Evolutionary conservation across 2,797 vertebrate genomes (phyloP), one percentile per base, ranked within the genome.

Genomic region (Percopsis omiscomaycus): DNA sequence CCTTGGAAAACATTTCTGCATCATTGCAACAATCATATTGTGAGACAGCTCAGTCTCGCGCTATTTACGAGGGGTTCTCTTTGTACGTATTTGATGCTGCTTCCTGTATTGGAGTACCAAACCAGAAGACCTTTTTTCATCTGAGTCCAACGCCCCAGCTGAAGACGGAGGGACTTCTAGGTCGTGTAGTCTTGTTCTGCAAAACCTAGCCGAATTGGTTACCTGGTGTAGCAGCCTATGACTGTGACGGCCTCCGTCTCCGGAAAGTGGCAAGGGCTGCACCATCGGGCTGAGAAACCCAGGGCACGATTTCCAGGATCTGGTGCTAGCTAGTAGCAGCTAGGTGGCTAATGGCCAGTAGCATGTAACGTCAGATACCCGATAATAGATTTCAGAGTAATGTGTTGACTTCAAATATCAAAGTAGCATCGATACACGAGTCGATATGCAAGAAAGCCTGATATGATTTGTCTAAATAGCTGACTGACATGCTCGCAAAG

Each of bases 61-160:
- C 32, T 85, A 88, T 83, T 80, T 74, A 58, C 57, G 62, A 59
- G 50, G 69, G 71, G 74, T 80, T 89, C 84, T 89, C 85, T 79
- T 77, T 86, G 84, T 84, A 66, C 83, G 80, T 75, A 78, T 71
- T 77, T 81, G 82, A 83, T 80, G 84, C 84, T 81, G 86, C 85
- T 93, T 93, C 92, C 92, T 92, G 91, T 83, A 87, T 80, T 64
- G 81, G 84, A 82, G 85, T 71, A 68, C 73, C 80, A 71, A 52
- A 71, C 32, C 67, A 68, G 28, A 45, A 80, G 69, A 75, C 32
- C 64, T 66, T 47, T 15, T 37, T 45, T 64, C 57, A 54, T 47
- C 66, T 59, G 11, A 85, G 55, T 67, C 50, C 22, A 57, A 68
- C 80, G 78, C 74, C 74, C 67, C 28, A 47, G 11, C 50, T n/a